Base-by-base conservation (phyloP, 2,888 invertebrate species). In the Junonia oenone region DNA sequence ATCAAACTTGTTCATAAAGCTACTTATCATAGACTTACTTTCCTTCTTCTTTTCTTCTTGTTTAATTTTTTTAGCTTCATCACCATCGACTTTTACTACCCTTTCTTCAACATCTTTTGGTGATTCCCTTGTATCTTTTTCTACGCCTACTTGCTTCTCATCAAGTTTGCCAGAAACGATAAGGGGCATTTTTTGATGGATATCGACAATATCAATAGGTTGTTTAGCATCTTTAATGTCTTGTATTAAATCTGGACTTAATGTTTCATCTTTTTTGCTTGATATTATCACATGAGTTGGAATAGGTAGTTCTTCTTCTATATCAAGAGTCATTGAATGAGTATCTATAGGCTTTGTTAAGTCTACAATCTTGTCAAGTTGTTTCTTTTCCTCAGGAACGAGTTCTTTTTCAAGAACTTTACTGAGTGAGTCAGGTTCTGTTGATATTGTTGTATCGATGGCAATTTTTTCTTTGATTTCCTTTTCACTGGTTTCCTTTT, bases 111-210 rank as follows among this genome's bases (percentile, higher is more conserved):
- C 54, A 46, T 62, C 61, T 61, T 62, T 48, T 40, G 38, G 31
- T 3, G 48, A 47, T 50, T 49, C 45, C 53, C 67, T 60, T 56
- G 68, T 68, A 73, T 76, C 70, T 66, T 73, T 81, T 76, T 84
- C 83, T 77, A 71, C 69, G 81, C 78, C 66, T 72, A 83, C 83
- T 84, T 84, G 83, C 80, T 68, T 80, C 63, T 67, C 59, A 80
- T 83, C 85, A 84, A 84, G 83, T 84, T 72, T 73, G 77, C 73
- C 72, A 78, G 80, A 79, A 79, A 50, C 27, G 50, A 59, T 47
- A 50, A 38, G 15, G 19, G 52, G 43, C 22, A 26, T 72, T 55
- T 58, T 66, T 65, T 71, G 19, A 29, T 29, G 19, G 17, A 26
- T 35, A 15, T 27, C 26, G 35, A 59, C 56, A 33, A 40, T 2